Evolutionary conservation across 2,888 invertebrate species (phyloP).

Genomic region (Drosophila atroscutellata): DNA sequence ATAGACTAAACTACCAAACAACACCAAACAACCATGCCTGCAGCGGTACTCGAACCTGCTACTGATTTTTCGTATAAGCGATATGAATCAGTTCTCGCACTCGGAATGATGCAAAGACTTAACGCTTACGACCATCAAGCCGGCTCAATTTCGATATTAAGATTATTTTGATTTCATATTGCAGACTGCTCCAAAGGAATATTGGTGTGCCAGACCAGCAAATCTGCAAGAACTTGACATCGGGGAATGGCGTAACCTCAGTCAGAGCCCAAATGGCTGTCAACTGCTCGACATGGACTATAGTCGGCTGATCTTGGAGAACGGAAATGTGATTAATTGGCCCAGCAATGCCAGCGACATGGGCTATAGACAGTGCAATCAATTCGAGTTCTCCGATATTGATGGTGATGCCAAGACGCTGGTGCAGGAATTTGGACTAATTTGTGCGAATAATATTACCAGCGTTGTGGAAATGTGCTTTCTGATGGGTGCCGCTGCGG

Average conservation of each 20-base stretch:
- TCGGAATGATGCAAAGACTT: no score
- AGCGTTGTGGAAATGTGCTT: conserved; percentile 89
- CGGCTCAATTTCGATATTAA: not conserved
- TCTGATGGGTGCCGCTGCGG: conserved; percentile 88
- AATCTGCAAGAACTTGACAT: conserved; percentile 83
- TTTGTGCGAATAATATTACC: conserved; percentile 87
- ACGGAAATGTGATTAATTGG: conserved; percentile 64
- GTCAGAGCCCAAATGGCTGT: conserved; percentile 86
- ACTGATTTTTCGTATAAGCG: no score
- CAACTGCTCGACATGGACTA: conserved; percentile 81
- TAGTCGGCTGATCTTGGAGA: conserved; percentile 45
- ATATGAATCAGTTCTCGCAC: no score
- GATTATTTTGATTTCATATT: conserved; percentile 1
- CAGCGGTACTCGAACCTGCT: no score
- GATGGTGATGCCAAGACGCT: conserved; percentile 85
- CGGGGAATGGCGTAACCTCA: conserved; percentile 86
- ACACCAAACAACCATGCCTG: no score
- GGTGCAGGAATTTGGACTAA: conserved; percentile 87
- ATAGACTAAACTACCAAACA: no score
- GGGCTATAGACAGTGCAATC: conserved; percentile 77
- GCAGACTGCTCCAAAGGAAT: conserved; percentile 86
- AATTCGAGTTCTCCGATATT: conserved; percentile 84
- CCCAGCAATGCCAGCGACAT: conserved; percentile 44
- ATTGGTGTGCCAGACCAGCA: conserved; percentile 87
- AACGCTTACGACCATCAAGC: no score